phyloP scores from a whole-genome alignment of 2,113 vertebrate species.

The Ammospiza caudacuta region DNA sequence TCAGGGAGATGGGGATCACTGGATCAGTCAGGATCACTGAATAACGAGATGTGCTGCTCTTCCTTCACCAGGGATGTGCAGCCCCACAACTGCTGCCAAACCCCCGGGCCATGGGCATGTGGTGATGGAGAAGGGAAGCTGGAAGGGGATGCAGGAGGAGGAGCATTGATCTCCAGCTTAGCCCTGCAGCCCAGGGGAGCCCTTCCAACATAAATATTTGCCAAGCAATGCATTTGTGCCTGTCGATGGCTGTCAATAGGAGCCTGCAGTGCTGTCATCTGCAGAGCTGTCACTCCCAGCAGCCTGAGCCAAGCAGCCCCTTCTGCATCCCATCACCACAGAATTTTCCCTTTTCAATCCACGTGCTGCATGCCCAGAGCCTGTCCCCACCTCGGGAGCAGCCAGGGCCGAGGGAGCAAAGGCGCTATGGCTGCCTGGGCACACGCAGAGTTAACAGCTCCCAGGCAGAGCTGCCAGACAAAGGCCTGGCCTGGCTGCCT shows the following conservation, averaged over 20 bases:
- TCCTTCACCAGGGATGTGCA: neutral
- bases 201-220: conserved; percentile 75
- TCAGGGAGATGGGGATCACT: fast-evolving
- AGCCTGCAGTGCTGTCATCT: conserved; percentile 28
- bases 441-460: neutral
- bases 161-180: conserved; percentile 19
- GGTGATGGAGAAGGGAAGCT: neutral
- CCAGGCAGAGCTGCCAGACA: neutral
- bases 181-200: conserved; percentile 32
- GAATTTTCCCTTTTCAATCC: neutral
- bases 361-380: fast-evolving
- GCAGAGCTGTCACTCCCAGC: neutral
- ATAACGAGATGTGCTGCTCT: neutral
- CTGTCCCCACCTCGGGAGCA: fast-evolving
- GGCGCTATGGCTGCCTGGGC: neutral
- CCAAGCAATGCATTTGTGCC: conserved; percentile 61
- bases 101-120: fast-evolving
- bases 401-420: neutral
- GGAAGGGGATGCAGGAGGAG: neutral
- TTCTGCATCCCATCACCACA: fast-evolving
- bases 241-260: conserved; percentile 70
- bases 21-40: neutral
- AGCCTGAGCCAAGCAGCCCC: neutral
- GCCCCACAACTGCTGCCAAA: neutral
- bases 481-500: neutral